phyloP scores from a whole-genome alignment of 2,113 vertebrate species.

The Aegotheles bennettii region DNA sequence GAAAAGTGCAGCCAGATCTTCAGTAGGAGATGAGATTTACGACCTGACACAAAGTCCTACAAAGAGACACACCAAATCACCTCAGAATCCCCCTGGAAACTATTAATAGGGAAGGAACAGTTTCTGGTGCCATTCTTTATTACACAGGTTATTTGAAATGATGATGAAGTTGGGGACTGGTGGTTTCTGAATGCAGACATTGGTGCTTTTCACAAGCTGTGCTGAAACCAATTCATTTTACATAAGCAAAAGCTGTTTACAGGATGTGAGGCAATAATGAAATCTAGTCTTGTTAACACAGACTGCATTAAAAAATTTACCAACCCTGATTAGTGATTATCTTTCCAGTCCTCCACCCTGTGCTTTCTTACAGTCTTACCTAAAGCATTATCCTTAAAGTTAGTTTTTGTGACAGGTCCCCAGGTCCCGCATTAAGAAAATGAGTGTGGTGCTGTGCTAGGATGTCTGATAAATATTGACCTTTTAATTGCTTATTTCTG shows the following conservation, averaged over 20 bases:
- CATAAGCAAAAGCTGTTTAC: not conserved
- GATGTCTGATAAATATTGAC: not conserved
- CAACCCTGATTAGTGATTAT: not conserved
- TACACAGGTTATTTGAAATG: not conserved
- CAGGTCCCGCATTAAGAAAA: not conserved
- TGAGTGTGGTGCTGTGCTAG: not conserved
- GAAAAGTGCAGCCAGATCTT: not conserved
- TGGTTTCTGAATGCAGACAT: not conserved
- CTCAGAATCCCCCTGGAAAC: not conserved
- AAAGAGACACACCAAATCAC: not conserved
- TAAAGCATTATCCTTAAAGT: not conserved
- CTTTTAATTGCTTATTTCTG: not conserved
- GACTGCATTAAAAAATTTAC: not conserved
- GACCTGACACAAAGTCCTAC: not conserved
- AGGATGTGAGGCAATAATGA: not conserved
- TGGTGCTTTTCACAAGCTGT: not conserved
- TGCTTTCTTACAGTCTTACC: not conserved
- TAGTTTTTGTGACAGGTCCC: not conserved
- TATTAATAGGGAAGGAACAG: not conserved
- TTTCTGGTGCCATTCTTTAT: not conserved
- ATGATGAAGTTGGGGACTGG: not conserved
- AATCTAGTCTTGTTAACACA: not conserved
- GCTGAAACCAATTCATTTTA: slow-evolving; percentile 6
- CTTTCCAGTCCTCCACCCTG: not conserved
- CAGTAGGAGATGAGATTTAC: not conserved